Percentiles rank a stretch among this genome's conserved stretches.
These are phyloP conservation scores for Apaloderma vittatum DNA, from an alignment of 2,113 vertebrate genomes.

Conservation along the genomic window DNA sequence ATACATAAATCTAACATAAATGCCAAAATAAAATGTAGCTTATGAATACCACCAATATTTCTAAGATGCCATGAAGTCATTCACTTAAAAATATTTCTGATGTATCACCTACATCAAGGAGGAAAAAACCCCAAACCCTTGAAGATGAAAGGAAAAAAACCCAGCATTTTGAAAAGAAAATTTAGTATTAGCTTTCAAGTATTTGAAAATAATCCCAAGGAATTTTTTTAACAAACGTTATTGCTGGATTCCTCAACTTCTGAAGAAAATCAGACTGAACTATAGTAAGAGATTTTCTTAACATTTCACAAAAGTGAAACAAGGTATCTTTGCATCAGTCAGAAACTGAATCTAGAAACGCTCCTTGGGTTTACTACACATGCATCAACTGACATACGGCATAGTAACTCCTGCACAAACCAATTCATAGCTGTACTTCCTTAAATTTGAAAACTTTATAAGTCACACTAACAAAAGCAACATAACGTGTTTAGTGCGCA, in stretches of 20 bases:
- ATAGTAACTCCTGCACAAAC: background rate
- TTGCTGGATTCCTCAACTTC: background rate
- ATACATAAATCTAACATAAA: background rate
- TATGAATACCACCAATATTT: background rate
- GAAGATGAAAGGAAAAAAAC: background rate
- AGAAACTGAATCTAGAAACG: background rate
- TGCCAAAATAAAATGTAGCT: rapidly evolving
- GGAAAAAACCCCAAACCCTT: background rate
- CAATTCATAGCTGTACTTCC: background rate
- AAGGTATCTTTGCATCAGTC: background rate
- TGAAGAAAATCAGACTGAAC: background rate
- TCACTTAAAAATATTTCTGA: background rate
- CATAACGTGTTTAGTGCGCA: rapidly evolving
- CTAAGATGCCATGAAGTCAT: background rate
- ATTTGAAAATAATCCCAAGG: background rate
- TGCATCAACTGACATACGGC: background rate
- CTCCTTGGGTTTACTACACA: background rate
- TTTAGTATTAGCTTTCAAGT: background rate
- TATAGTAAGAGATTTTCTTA: background rate
- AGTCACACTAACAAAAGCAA: background rate
- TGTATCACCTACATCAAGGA: background rate
- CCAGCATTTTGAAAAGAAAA: background rate
- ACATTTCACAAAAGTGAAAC: background rate
- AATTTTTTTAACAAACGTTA: background rate
- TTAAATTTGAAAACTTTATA: background rate